Conservation (phyloP, 2,113 vertebrate genomes). For the Engystomops pustulosus region DNA sequence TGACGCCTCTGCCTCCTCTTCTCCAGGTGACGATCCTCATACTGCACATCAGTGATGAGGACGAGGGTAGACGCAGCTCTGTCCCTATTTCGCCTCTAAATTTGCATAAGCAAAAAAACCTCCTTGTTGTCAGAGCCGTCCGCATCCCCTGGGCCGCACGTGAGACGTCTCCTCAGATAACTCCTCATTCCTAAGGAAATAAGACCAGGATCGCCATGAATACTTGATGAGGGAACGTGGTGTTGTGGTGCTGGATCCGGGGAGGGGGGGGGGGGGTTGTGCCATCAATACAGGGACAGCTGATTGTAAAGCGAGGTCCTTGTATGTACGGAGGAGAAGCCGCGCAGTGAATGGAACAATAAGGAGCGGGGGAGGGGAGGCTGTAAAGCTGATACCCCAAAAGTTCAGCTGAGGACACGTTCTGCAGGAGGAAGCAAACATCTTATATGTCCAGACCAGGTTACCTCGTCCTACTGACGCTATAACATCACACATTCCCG, state of each 20-base stretch:
- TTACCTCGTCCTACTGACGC: neutral
- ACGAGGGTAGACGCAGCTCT: neutral
- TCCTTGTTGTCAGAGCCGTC: neutral
- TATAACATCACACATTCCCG: neutral
- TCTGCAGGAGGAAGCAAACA: neutral
- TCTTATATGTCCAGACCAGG: slow-evolving; percentile 18
- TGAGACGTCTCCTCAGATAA: neutral
- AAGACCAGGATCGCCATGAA: neutral
- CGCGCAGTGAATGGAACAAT: slow-evolving; percentile 29
- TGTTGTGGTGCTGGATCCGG: slow-evolving; percentile 2
- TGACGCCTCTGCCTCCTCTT: too few species aligned
- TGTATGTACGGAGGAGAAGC: slow-evolving; percentile 22
- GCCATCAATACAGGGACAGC: slow-evolving; percentile 9
- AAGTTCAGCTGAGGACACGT: slow-evolving; percentile 53
- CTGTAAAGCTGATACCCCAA: slow-evolving; percentile 39
- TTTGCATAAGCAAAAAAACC: neutral
- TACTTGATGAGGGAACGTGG: neutral
- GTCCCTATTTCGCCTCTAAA: slow-evolving; percentile 13
- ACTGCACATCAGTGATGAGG: too few species aligned
- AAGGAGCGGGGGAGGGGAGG: slow-evolving; percentile 23
- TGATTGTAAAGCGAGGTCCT: slow-evolving; percentile 6
- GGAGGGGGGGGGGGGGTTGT: neutral
- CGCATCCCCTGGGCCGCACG: neutral
- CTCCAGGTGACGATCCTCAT: too few species aligned
- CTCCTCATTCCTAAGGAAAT: neutral